phyloP scores from a whole-genome alignment of 2,888 invertebrate genomes.

The Exephanes ischioxanthus region DNA sequence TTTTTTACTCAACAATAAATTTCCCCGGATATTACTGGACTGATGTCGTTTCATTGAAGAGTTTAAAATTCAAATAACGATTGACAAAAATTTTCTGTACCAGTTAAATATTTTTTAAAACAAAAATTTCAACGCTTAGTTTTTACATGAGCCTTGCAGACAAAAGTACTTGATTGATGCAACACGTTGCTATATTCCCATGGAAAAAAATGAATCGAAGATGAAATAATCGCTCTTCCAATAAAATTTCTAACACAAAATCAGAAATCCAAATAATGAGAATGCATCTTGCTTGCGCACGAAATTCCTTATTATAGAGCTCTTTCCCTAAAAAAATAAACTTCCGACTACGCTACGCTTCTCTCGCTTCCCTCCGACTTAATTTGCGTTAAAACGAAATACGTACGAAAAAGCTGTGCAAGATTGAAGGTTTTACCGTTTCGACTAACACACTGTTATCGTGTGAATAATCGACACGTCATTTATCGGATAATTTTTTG shows the following conservation, averaged over 20 bases:
- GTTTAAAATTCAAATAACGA: background rate
- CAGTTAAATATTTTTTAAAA: background rate
- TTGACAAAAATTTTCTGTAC: background rate
- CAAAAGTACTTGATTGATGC: background rate
- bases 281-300: conserved; percentile 59
- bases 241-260: conserved; percentile 24
- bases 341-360: conserved; percentile 42
- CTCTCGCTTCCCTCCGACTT: conserved; percentile 45
- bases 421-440: background rate
- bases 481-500: conserved; percentile 21
- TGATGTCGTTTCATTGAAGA: too few species aligned
- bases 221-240: background rate
- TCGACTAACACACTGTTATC: background rate
- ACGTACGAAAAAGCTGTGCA: conserved; percentile 5
- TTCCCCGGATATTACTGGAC: too few species aligned
- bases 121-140: background rate
- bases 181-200: background rate
- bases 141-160: background rate
- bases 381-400: background rate
- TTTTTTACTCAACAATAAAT: too few species aligned
- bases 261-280: background rate
- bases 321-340: conserved; percentile 9
- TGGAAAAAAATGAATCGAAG: background rate
- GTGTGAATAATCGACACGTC: conserved; percentile 28
- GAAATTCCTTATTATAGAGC: conserved; percentile 41